phyloP scores from a whole-genome alignment of 2,888 invertebrate genomes.

The Nomada flava region DNA sequence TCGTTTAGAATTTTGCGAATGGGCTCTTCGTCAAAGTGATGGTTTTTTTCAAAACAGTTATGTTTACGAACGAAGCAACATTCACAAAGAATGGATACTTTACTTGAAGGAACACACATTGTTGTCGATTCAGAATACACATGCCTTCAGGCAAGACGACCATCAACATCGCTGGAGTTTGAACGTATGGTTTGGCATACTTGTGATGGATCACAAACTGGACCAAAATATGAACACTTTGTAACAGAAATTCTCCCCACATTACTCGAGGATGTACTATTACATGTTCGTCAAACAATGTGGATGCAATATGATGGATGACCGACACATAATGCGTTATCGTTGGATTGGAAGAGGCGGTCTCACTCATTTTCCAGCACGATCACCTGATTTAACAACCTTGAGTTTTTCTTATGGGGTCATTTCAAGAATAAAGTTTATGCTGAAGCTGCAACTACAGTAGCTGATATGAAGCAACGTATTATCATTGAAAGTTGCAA shows the following conservation, averaged over 20 bases:
- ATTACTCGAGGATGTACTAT: neutral
- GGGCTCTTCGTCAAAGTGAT: too few relatives aligned
- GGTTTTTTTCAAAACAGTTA: too few relatives aligned
- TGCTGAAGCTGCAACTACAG: slow-evolving; percentile 3
- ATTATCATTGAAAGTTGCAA: neutral
- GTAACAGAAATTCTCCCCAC: neutral
- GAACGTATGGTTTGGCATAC: too few relatives aligned
- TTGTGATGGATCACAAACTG: neutral
- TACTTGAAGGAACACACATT: too few relatives aligned
- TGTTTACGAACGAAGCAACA: too few relatives aligned
- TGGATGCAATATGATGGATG: neutral
- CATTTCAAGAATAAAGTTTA: slow-evolving; percentile 24
- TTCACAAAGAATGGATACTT: too few relatives aligned
- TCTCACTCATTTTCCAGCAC: slow-evolving; percentile 8
- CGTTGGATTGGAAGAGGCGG: neutral
- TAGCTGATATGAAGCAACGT: neutral
- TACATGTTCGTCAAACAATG: neutral
- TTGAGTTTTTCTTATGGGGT: slow-evolving; percentile 13
- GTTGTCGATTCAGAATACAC: too few relatives aligned
- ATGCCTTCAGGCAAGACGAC: too few relatives aligned
- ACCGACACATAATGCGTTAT: neutral
- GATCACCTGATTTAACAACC: slow-evolving; percentile 14
- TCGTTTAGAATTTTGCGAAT: too few relatives aligned
- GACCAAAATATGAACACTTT: neutral
- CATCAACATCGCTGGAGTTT: too few relatives aligned